phyloP scores from a whole-genome alignment of 2,888 invertebrate genomes.

The Mesochorus sp. region DNA sequence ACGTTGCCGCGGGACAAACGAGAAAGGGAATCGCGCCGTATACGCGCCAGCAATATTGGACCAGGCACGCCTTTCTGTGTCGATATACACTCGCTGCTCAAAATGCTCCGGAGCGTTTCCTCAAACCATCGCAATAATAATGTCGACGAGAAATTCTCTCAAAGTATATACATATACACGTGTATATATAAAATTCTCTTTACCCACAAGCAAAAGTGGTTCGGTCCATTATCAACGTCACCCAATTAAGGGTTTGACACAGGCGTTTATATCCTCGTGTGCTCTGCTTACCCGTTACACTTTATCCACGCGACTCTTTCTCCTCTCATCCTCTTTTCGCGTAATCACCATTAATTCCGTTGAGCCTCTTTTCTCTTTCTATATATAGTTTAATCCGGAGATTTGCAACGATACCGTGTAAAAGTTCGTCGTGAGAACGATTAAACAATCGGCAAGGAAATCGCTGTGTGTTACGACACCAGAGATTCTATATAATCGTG shows the following conservation, averaged over 20 bases:
- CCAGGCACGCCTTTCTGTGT: slow-evolving; percentile 57
- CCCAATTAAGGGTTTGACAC: slow-evolving; percentile 53
- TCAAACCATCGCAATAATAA: slow-evolving; percentile 56
- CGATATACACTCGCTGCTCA: slow-evolving; percentile 39
- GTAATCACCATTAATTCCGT: slow-evolving; percentile 45
- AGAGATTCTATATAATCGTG: not conserved
- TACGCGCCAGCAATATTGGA: slow-evolving; percentile 46
- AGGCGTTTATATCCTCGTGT: slow-evolving; percentile 26
- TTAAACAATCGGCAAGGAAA: slow-evolving; percentile 29
- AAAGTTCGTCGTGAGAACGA: slow-evolving; percentile 4
- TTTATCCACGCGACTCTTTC: slow-evolving; percentile 39
- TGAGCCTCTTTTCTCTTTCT: not conserved
- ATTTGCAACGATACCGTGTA: slow-evolving; percentile 1
- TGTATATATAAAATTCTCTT: not conserved
- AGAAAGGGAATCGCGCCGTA: slow-evolving; percentile 4
- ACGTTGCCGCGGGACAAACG: slow-evolving; percentile 46
- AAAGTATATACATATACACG: not conserved
- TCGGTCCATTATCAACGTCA: slow-evolving; percentile 56
- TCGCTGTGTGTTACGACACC: slow-evolving; percentile 16
- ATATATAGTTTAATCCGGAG: slow-evolving; percentile 17
- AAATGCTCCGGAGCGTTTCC: slow-evolving; percentile 51
- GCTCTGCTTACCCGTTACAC: slow-evolving; percentile 5
- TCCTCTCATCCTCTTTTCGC: not conserved
- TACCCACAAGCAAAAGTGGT: slow-evolving; percentile 20
- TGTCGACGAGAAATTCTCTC: slow-evolving; percentile 39